Evolutionary conservation across 2,797 vertebrate genomes (phyloP), one percentile per base, ranked within the genome.

Genomic region (Neosalanx taihuensis): DNA sequence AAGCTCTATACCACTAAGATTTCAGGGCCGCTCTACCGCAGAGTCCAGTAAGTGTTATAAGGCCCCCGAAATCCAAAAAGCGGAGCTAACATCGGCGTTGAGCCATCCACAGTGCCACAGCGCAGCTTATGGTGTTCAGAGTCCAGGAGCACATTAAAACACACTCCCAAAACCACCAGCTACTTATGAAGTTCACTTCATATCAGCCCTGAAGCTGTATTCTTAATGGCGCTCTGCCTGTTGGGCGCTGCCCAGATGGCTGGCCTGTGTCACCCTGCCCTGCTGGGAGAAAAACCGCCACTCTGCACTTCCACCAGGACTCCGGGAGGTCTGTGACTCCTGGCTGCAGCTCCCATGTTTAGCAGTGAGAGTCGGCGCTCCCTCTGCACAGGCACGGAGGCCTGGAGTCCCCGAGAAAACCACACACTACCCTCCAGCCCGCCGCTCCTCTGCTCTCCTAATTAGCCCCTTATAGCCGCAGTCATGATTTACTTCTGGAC

Each of bases 401-500:
- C 70, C 56, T 73, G 71, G 72, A 82, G 41, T 30, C 68, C 64
- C 35, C 41, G 67, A 73, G 76, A 81, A 87, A 86, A 81, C 74
- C 73, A 66, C 81, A 73, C 69, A 23, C 78, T 78, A 78, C 77
- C 72, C 51, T 64, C 70, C 37, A 71, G 76, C 67, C 84, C 71
- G 64, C 75, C 72, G 70, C 70, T 82, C 74, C 69, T 71, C 83
- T 85, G 82, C 83, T 88, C 83, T 85, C 69, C 79, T 85, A 89
- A 90, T 89, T 86, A 91, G 79, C 75, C 79, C 60, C 82, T 86
- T 56, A 10, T 76, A 83, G 77, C 82, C 84, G 65, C 77, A 82
- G 83, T 76, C 83, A 80, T 89, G 87, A 90, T 90, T 92, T 89
- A 87, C 81, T 68, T 77, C 79, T 53, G 72, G 63, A 79, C 72